Conservation (phyloP, 1,140 invertebrate genomes). For the Drosophila ogumai region DNA sequence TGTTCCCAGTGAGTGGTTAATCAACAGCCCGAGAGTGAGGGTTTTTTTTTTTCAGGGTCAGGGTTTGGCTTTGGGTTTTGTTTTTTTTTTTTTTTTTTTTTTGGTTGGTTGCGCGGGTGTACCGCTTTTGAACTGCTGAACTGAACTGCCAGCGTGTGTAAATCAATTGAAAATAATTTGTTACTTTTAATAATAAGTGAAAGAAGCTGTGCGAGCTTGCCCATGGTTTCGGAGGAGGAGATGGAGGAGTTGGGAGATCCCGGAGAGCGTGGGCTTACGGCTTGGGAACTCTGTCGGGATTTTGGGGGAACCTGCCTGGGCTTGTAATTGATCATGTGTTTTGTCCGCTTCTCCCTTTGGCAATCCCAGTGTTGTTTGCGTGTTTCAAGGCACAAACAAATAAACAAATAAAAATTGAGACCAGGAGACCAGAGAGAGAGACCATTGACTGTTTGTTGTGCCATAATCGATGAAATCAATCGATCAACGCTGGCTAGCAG, state of each 20-base stretch:
- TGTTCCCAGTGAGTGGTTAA: slow-evolving; percentile 85
- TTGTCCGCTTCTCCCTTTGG: slow-evolving; percentile 38
- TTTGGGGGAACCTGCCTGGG: slow-evolving; percentile 39
- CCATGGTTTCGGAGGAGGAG: slow-evolving; percentile 21
- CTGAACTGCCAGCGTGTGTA: slow-evolving; percentile 72
- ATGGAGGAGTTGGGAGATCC: background rate
- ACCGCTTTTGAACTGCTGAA: slow-evolving; percentile 73
- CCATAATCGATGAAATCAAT: slow-evolving; percentile 83
- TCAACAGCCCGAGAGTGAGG: slow-evolving; percentile 60
- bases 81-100: background rate
- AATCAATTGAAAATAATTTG: slow-evolving; percentile 85
- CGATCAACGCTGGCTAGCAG: slow-evolving; percentile 57
- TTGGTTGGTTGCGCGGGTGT: slow-evolving; percentile 56
- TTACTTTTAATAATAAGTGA: slow-evolving; percentile 84
- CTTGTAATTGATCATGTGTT: slow-evolving; percentile 83
- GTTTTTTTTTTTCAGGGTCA: slow-evolving; percentile 64
- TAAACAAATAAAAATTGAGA: slow-evolving; percentile 69
- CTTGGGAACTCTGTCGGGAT: slow-evolving; percentile 31
- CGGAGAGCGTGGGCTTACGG: slow-evolving; percentile 42
- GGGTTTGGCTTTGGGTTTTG: slow-evolving; percentile 33
- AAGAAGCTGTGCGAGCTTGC: slow-evolving; percentile 71
- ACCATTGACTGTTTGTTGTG: slow-evolving; percentile 61
- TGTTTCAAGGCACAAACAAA: slow-evolving; percentile 60
- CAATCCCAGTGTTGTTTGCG: slow-evolving; percentile 31
- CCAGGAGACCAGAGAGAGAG: slow-evolving; percentile 32